Percentiles rank a stretch among this genome's conserved stretches.
Conservation (phyloP, 2,888 invertebrate species). For the Beris chalybata region DNA sequence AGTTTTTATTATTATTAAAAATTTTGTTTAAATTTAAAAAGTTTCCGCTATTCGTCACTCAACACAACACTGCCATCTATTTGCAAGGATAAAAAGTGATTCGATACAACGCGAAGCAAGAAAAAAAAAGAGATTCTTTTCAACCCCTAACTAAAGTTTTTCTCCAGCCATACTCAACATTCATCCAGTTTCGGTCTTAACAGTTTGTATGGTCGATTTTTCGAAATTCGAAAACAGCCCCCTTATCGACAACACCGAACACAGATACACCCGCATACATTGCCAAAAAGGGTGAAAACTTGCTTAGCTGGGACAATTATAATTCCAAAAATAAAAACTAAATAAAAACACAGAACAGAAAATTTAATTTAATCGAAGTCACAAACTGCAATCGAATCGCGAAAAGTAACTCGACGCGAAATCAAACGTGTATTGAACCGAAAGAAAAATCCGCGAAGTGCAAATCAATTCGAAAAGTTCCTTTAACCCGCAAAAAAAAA, state of each 20-base stretch:
- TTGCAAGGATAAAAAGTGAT: slow-evolving; percentile 8
- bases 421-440: too few relatives aligned
- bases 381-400: too few relatives aligned
- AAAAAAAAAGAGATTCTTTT: slow-evolving; percentile 3
- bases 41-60: too few relatives aligned
- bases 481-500: too few relatives aligned
- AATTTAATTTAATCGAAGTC: too few relatives aligned
- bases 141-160: background rate
- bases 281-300: slow-evolving; percentile 26
- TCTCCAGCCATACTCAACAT: slow-evolving; percentile 4
- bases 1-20: too few relatives aligned
- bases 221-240: slow-evolving; percentile 28
- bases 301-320: slow-evolving; percentile 22
- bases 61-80: slow-evolving; percentile 21
- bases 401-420: too few relatives aligned
- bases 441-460: too few relatives aligned
- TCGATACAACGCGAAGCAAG: slow-evolving; percentile 1
- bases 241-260: slow-evolving; percentile 4
- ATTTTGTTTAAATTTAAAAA: too few relatives aligned
- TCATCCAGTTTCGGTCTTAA: slow-evolving; percentile 12
- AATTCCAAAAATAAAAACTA: slow-evolving; percentile 20
- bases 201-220: background rate
- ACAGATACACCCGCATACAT: slow-evolving; percentile 13
- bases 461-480: too few relatives aligned
- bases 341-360: slow-evolving; percentile 1